Evolutionary conservation across 2,113 vertebrate genomes (phyloP).

Genomic region (Pluvialis apricaria): DNA sequence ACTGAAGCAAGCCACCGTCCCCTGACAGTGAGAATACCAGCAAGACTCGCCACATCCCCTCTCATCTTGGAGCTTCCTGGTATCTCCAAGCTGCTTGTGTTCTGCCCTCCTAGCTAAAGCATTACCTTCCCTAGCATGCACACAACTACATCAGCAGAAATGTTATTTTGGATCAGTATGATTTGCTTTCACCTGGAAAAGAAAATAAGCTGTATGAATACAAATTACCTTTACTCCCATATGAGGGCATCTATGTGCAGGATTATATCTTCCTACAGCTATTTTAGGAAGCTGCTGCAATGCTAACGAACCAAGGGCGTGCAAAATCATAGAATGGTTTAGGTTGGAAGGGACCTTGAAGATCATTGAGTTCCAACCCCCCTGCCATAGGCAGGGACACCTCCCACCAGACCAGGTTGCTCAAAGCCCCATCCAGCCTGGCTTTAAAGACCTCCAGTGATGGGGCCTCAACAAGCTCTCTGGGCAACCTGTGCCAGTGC

Average conservation of each 20-base stretch:
- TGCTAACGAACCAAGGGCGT: neutral
- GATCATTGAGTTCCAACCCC: too few species aligned
- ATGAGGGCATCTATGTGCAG: neutral
- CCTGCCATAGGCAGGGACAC: too few species aligned
- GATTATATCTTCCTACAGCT: neutral
- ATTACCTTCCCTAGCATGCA: neutral
- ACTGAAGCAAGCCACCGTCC: accelerated
- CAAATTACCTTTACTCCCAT: neutral
- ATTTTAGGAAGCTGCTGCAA: neutral
- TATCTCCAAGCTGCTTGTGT: neutral
- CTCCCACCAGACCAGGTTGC: too few species aligned
- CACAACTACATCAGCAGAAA: neutral
- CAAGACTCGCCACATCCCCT: neutral
- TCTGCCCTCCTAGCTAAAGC: neutral
- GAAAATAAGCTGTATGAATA: neutral
- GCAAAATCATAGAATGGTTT: too few species aligned
- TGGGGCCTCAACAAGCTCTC: too few species aligned
- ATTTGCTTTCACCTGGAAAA: neutral
- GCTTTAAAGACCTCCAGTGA: too few species aligned
- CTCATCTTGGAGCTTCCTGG: neutral
- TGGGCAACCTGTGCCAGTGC: too few species aligned
- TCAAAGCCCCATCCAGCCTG: too few species aligned
- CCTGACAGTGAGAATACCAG: neutral
- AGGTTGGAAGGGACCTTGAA: too few species aligned
- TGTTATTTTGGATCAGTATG: neutral